Base-by-base conservation (phyloP, 2,888 invertebrate genomes). In the Fragum sueziense region DNA sequence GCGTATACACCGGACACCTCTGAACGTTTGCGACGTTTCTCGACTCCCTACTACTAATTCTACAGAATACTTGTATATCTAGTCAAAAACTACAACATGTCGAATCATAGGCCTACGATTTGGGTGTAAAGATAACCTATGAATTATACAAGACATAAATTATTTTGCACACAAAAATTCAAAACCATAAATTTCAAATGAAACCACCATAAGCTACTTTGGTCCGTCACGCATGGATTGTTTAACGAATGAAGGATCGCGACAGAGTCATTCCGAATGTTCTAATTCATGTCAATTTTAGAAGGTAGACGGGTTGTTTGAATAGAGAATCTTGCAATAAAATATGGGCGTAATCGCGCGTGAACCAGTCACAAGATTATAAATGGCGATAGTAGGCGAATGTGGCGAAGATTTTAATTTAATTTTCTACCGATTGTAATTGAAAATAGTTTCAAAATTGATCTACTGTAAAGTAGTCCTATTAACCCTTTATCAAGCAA, bases 401-500 rank as follows among this genome's bases (percentile, higher is more conserved):
- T 41, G 37, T 65, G 65, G 25, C 65, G 65, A 41, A 65, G 65
- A 65, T 41, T 71, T 71, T 71, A 67, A 57, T 71, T 76, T 71
- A 29, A 41, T 67, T 70, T 67, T 52, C 27, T 41, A 27, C 47
- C 52, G 52, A 67, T 57, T 22, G 67, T 76, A 76, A 76, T 76
- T 76, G 76, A 76, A 76, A 51, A 57, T 65, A 57, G 41, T 41
- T 67, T 71, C 41, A 62, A 52, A 52, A 67, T 68, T 75, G 69
- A n/a, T 72, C 33, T 61, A 72, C 59, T 67, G 65, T 41, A 62
- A 68, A 47, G 72, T 47, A 71, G 72, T 29, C 34, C 79, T 75
- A 79, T 71, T 79, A 79, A 79, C 70, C 71, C 52, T 41, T 22
- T 65, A 17, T 14, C n/a, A n/a, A n/a, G n/a, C n/a, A n/a, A n/a